These are phyloP conservation scores for Bubalus kerabau DNA, from an alignment of 2,113 vertebrate genomes.

Conservation along the genomic window DNA sequence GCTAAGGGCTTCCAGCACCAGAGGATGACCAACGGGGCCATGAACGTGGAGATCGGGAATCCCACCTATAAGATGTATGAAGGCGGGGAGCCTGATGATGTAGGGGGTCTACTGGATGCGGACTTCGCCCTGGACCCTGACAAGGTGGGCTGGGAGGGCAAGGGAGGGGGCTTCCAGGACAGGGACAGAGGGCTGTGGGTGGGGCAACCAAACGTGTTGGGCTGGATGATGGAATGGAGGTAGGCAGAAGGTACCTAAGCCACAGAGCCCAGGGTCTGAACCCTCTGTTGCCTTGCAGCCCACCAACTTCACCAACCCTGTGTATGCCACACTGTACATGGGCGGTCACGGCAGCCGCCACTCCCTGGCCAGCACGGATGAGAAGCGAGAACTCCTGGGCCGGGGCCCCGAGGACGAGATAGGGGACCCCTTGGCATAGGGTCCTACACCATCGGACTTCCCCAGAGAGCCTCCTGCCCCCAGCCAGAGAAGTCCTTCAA, in stretches of 20 bases:
- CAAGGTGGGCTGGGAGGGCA: slow-evolving; percentile 82
- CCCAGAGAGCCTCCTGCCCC: not conserved
- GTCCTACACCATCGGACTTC: slow-evolving; percentile 57
- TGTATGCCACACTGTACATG: slow-evolving; percentile 98
- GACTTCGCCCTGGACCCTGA: slow-evolving; percentile 95
- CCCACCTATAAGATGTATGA: slow-evolving; percentile 99
- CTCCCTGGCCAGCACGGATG: slow-evolving; percentile 96
- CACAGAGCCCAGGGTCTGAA: not conserved
- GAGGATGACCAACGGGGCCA: slow-evolving; percentile 95
- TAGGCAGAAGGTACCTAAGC: not conserved
- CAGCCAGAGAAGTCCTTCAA: slow-evolving; percentile 51
- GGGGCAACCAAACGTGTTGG: fast-evolving
- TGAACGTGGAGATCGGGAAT: slow-evolving; percentile 98
- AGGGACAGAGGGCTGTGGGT: not conserved
- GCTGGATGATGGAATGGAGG: not conserved
- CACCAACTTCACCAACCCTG: slow-evolving; percentile 98
- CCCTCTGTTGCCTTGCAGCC: slow-evolving; percentile 80
- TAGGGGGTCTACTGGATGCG: slow-evolving; percentile 93
- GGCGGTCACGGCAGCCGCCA: slow-evolving; percentile 95
- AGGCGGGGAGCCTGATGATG: slow-evolving; percentile 92
- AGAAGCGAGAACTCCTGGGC: slow-evolving; percentile 95
- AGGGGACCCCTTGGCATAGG: slow-evolving; percentile 93
- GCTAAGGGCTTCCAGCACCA: slow-evolving; percentile 99
- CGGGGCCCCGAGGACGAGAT: slow-evolving; percentile 90
- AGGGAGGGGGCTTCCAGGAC: fast-evolving